A percentile compares a stretch with the other conserved stretches of the same genome.
These are phyloP conservation scores for Pipistrellus kuhlii DNA, from an alignment of 2,797 vertebrate genomes.

Conservation along the genomic window DNA sequence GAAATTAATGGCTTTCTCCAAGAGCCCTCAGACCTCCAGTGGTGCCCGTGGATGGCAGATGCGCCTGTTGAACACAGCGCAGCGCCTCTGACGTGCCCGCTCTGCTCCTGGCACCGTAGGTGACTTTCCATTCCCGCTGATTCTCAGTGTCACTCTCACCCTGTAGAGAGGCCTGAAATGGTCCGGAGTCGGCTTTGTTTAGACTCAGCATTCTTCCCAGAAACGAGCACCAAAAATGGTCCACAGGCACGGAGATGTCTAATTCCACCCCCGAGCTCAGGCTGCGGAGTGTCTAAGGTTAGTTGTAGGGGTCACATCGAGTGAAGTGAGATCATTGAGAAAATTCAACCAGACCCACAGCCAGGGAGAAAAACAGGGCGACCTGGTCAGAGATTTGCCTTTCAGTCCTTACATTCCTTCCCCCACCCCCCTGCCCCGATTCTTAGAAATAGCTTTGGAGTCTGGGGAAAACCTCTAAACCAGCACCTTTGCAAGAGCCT, in stretches of 20 bases:
- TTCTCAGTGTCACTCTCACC: neutral
- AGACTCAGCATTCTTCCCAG: constrained; percentile 35
- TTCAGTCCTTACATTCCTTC: neutral
- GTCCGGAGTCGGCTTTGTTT: constrained; percentile 62
- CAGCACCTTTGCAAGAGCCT: neutral
- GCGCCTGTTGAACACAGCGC: neutral
- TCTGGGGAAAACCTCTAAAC: neutral
- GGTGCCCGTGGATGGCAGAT: neutral
- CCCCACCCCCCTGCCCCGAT: neutral
- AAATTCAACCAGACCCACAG: neutral
- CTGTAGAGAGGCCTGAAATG: constrained; percentile 34
- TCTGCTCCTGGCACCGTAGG: neutral
- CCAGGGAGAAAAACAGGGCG: neutral
- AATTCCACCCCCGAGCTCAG: neutral
- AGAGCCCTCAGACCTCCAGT: neutral
- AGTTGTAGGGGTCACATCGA: neutral
- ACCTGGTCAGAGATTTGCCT: neutral
- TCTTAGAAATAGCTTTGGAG: neutral
- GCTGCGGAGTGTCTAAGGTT: neutral
- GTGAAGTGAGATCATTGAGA: neutral
- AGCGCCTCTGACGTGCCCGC: rapidly evolving
- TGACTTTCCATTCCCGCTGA: constrained; percentile 25
- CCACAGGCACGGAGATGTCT: neutral
- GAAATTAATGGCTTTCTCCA: neutral
- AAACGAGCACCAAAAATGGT: constrained; percentile 53